phyloP scores from a whole-genome alignment of 2,113 vertebrate species.

The Hymenochirus boettgeri region DNA sequence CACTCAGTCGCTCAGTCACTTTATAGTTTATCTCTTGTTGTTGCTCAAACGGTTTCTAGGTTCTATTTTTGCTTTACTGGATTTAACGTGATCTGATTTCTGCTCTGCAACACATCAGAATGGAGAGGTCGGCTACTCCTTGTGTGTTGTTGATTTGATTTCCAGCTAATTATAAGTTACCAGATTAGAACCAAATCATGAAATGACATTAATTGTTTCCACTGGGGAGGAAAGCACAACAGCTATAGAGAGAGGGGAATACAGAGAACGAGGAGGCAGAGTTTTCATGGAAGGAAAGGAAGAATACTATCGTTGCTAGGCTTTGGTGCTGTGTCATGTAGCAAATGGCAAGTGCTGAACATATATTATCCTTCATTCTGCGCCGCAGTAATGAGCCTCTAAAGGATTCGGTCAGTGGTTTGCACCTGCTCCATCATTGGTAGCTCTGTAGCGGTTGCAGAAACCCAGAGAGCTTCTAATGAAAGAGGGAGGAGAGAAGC shows the following conservation, averaged over 20 bases:
- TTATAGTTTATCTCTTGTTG: background rate
- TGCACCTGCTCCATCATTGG: background rate
- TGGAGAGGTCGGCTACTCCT: constrained; percentile 17
- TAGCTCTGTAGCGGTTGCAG: background rate
- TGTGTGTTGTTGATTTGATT: constrained; percentile 37
- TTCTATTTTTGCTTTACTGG: background rate
- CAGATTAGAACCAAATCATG: constrained; percentile 40
- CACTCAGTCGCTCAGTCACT: too few relatives aligned
- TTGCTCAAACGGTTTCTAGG: background rate
- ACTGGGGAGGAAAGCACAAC: constrained; percentile 29
- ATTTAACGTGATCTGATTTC: constrained; percentile 6
- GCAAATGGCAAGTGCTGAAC: too few relatives aligned
- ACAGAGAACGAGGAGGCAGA: background rate
- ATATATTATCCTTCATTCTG: background rate
- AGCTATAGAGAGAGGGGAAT: constrained; percentile 18
- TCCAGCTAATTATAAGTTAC: constrained; percentile 41
- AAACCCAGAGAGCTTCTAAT: background rate
- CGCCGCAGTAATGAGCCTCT: background rate
- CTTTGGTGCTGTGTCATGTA: too few relatives aligned
- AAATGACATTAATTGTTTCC: constrained; percentile 41
- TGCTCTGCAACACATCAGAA: constrained; percentile 19
- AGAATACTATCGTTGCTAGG: background rate
- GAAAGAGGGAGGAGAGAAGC: too few relatives aligned
- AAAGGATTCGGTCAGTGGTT: background rate
- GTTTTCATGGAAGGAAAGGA: background rate